Evolutionary conservation across 2,888 invertebrate genomes (phyloP), one percentile per base, ranked within the genome.

Genomic region (Taphrorychus bicolor): DNA sequence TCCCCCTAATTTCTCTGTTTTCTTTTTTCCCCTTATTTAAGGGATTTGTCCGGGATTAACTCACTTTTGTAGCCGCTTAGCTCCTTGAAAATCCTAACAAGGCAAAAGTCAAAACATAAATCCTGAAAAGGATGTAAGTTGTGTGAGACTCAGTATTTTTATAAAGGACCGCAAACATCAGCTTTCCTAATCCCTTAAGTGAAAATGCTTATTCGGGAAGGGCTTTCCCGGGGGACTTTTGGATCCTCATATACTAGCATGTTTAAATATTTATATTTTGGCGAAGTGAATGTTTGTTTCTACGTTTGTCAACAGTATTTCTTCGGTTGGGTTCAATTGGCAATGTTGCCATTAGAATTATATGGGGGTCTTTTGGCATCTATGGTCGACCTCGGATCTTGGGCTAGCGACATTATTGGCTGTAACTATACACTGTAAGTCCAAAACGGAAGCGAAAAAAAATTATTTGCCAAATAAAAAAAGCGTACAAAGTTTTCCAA

Each of bases 111-210:
- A 21, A 21, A 5, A 51, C 51, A 51, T 51, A 19, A 51, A 21
- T 45, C 7, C 45, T 22, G 19, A 14, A 23, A 53, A 56, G 18
- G 40, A 56, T 18, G 54, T 52, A 52, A 11, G 17, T 21, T 21
- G 18, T 11, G 18, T 19, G 17, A 19, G 19, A 41, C 21, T 41
- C 32, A 16, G 19, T 41, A 56, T 56, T 32, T 56, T 40, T 56
- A 17, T 24, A 32, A 54, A 24, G 32, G 16, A 56, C 56, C 40
- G 56, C 56, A 56, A 56, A 56, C 14, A 7, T 11, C 56, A 18
- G 40, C 19, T 56, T 41, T 40, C 56, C 56, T 56, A 56, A 56
- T 32, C 40, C 56, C 56, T 19, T 40, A 56, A 56, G 56, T 51
- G 51, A 14, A 51, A 21, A 17, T 14, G 51, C 51, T 51, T 51